phyloP scores from a whole-genome alignment of 1,140 invertebrate species.

The Leptinotarsa lineolata region DNA sequence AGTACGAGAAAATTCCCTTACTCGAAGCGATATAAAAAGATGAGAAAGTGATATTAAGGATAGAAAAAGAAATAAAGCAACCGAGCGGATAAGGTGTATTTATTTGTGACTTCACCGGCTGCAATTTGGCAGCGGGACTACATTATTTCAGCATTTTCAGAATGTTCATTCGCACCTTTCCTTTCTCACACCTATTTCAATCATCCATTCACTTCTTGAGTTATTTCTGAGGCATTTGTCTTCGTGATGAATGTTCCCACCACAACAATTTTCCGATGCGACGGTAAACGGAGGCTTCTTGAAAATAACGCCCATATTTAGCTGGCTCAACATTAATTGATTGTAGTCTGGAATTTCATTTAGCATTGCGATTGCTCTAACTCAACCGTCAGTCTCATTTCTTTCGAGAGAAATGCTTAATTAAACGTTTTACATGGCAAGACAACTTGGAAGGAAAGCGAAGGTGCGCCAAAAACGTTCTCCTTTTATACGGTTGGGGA shows the following conservation, averaged over 20 bases:
- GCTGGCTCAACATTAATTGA: conserved; percentile 17
- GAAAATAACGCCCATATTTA: conserved; percentile 16
- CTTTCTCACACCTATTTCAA: background rate
- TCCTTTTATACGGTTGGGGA: background rate
- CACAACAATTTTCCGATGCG: conserved; percentile 4
- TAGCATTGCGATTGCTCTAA: conserved; percentile 12
- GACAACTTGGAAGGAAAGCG: conserved; percentile 7
- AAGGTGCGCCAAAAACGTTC: conserved; percentile 9
- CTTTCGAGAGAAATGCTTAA: conserved; percentile 8
- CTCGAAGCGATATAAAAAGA: background rate
- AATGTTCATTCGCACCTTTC: background rate
- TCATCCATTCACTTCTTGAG: background rate
- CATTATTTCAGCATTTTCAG: conserved; percentile 2
- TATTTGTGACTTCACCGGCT: background rate
- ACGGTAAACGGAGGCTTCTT: conserved; percentile 2
- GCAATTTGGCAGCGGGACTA: background rate
- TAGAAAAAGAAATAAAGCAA: background rate
- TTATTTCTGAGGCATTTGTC: background rate
- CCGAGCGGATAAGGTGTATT: background rate
- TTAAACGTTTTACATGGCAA: conserved; percentile 7
- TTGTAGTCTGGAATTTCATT: conserved; percentile 20
- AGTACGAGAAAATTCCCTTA: background rate
- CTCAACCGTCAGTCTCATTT: conserved; percentile 9
- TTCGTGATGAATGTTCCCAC: conserved; percentile 10
- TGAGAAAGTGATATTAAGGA: background rate